These are phyloP conservation scores for Drosophila auraria DNA, from an alignment of 1,140 invertebrate species.

Conservation along the genomic window DNA sequence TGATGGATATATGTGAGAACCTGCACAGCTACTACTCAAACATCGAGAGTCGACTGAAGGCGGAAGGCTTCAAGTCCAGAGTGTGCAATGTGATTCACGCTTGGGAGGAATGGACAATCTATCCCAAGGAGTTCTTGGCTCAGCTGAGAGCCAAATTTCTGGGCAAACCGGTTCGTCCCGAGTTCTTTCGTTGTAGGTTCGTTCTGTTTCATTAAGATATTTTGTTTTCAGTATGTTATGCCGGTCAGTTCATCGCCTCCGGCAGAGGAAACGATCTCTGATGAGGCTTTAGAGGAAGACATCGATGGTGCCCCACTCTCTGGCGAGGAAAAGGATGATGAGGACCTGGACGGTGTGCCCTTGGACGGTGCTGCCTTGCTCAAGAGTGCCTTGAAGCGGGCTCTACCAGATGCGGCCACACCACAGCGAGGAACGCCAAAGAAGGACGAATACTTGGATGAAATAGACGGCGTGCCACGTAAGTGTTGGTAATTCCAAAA, in stretches of 20 bases:
- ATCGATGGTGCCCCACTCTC: slow-evolving; percentile 90
- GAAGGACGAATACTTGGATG: slow-evolving; percentile 86
- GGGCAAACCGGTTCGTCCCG: slow-evolving; percentile 86
- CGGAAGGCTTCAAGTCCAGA: slow-evolving; percentile 98
- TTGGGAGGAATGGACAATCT: slow-evolving; percentile 99
- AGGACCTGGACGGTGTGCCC: slow-evolving; percentile 91
- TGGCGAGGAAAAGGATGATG: slow-evolving; percentile 88
- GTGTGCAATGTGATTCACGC: slow-evolving; percentile 97
- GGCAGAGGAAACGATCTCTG: slow-evolving; percentile 56
- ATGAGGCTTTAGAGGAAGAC: slow-evolving; percentile 84
- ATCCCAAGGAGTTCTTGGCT: slow-evolving; percentile 96
- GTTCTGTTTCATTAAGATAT: neutral
- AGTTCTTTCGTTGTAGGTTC: neutral
- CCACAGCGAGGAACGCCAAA: slow-evolving; percentile 62
- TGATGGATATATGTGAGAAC: slow-evolving; percentile 95
- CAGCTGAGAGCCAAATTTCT: slow-evolving; percentile 96
- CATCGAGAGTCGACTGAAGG: slow-evolving; percentile 95
- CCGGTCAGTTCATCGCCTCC: slow-evolving; percentile 41
- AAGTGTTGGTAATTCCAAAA: slow-evolving; percentile 48
- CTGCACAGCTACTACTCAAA: slow-evolving; percentile 91
- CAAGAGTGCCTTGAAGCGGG: slow-evolving; percentile 88
- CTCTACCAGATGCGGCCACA: slow-evolving; percentile 72
- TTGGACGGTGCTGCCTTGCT: slow-evolving; percentile 93
- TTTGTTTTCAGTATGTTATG: slow-evolving; percentile 26
- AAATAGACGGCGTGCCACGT: slow-evolving; percentile 92